Evolutionary conservation across 2,888 invertebrate species (phyloP).

Genomic region (Latheticus oryzae): DNA sequence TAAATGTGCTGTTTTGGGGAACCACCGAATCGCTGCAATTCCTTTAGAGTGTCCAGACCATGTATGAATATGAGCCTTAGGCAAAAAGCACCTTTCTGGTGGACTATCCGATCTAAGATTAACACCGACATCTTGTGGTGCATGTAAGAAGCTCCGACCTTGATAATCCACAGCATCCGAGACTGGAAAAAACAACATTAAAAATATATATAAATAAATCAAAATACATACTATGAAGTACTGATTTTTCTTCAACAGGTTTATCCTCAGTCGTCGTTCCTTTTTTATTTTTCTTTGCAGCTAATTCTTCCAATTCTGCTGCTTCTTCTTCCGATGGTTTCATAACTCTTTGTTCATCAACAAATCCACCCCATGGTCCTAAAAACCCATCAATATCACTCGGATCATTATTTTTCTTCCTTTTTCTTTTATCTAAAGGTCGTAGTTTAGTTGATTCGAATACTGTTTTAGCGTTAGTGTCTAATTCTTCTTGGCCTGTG

Average conservation of each 20-base stretch:
- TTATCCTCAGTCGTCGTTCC: constrained; percentile 91
- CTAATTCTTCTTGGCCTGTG: constrained; percentile 63
- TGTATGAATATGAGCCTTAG: constrained; percentile 94
- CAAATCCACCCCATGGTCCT: constrained; percentile 97
- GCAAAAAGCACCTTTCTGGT: constrained; percentile 95
- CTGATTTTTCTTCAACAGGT: constrained; percentile 94
- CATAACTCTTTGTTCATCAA: constrained; percentile 88
- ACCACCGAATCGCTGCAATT: constrained; percentile 94
- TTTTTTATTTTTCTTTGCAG: constrained; percentile 90
- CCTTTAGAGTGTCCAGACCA: constrained; percentile 99
- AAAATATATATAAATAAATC: constrained; percentile 15
- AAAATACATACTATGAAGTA: constrained; percentile 80
- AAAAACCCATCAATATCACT: constrained; percentile 94
- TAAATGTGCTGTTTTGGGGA: constrained; percentile 94
- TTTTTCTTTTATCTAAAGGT: constrained; percentile 78
- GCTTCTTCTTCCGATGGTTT: constrained; percentile 95
- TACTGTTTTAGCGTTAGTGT: constrained; percentile 75
- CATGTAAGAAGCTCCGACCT: constrained; percentile 92
- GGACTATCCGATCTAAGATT: constrained; percentile 88
- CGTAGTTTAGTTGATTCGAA: constrained; percentile 86
- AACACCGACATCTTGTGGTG: constrained; percentile 92
- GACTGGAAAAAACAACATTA: constrained; percentile 69
- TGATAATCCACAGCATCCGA: constrained; percentile 96
- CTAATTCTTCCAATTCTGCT: constrained; percentile 92
- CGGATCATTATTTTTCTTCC: constrained; percentile 89